Evolutionary conservation across 2,888 invertebrate species (phyloP).

Genomic region (Acleris cristana): DNA sequence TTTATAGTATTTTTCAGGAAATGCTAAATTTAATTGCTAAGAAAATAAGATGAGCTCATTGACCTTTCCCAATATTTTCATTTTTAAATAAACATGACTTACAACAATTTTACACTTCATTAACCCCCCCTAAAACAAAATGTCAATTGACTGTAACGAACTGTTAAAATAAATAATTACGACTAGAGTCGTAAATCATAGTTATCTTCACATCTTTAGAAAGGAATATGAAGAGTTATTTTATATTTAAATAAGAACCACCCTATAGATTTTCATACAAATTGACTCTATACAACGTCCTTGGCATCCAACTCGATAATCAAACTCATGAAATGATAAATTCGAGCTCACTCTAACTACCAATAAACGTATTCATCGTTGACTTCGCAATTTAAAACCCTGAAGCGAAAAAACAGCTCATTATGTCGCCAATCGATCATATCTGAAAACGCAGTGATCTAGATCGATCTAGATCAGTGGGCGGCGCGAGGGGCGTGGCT

Average conservation of each 20-base stretch:
- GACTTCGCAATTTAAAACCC: not conserved
- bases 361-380: no score
- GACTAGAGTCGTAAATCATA: slow-evolving; percentile 15
- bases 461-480: slow-evolving; percentile 75
- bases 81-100: not conserved
- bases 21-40: not conserved
- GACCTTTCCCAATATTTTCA: not conserved
- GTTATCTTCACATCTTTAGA: slow-evolving; percentile 19
- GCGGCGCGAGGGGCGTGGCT: slow-evolving; percentile 70
- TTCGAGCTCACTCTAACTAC: no score
- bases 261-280: no score
- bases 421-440: not conserved
- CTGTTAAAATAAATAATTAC: not conserved
- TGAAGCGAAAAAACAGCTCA: not conserved
- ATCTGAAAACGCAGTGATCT: slow-evolving; percentile 55
- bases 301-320: no score
- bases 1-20: no score
- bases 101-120: slow-evolving; percentile 15
- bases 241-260: not conserved
- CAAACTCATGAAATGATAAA: no score
- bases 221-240: not conserved
- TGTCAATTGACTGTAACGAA: slow-evolving; percentile 16
- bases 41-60: not conserved
- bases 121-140: slow-evolving; percentile 3
- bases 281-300: no score